Percentiles rank a stretch among this genome's conserved stretches.
Conservation (phyloP, 2,113 vertebrate species). For the Aegithalos caudatus region DNA sequence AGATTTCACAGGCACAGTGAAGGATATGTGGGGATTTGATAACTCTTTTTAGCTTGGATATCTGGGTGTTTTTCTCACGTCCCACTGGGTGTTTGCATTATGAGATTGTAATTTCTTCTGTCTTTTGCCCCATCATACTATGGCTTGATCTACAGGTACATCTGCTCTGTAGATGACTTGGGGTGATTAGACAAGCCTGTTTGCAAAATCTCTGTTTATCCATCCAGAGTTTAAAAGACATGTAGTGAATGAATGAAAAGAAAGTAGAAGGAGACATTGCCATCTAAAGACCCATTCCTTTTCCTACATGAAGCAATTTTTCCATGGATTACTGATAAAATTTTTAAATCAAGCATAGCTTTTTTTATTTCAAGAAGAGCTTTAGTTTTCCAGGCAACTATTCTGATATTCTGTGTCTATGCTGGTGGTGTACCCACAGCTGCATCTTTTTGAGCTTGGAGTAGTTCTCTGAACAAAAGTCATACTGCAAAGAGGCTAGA, state of each 20-base stretch:
- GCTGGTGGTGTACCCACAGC: neutral
- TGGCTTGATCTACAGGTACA: accelerated
- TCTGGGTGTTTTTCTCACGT: neutral
- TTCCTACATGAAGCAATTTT: neutral
- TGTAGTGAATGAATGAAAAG: neutral
- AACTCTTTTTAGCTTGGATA: neutral
- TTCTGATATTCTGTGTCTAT: neutral
- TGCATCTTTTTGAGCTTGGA: neutral
- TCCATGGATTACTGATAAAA: neutral
- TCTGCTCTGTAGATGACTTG: neutral
- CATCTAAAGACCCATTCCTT: neutral
- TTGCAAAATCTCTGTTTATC: neutral
- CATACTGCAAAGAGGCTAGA: neutral
- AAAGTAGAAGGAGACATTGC: neutral
- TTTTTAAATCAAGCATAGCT: neutral
- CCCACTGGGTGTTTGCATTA: accelerated
- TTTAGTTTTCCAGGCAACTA: neutral
- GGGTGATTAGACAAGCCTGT: neutral
- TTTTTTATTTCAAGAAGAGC: neutral
- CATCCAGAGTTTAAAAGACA: neutral
- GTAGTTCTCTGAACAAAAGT: neutral
- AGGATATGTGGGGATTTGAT: neutral
- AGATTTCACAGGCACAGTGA: neutral
- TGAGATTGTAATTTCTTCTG: neutral
- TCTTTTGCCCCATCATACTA: neutral